Evolutionary conservation across 2,113 vertebrate genomes (phyloP), one percentile per base, ranked within the genome.

Genomic region (Oncorhynchus clarkii): DNA sequence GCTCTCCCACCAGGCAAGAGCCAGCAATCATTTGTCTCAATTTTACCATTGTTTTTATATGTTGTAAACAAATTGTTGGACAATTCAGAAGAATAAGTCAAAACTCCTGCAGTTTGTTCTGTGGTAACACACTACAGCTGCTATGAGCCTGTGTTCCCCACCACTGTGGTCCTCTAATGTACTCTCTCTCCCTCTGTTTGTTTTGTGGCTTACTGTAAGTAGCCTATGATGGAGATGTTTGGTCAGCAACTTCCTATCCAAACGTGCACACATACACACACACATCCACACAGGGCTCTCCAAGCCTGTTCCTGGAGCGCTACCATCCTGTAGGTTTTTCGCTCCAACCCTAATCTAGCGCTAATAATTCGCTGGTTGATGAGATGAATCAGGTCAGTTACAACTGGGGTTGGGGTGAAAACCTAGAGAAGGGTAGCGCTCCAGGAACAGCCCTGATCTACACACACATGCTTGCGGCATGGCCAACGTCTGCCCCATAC

Each of bases 401-500:
- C 9, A 11, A 45, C 8, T 45, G 9, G 39, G 8, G 39, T 45
- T 45, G 2, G 39, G 11, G 9, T 9, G 39, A 45, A 45, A 45
- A 45, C 39, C 39, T 45, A 12, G 39, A 11, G 39, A 11, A 11
- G 39, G 39, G 39, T 12, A 45, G 39, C 9, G 3, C 39, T 45
- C 39, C 39, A 45, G 39, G 39, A 45, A 45, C 39, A 45, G 39
- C 2, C 39, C 39, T 45, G 39, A 45, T 12, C 39, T 45, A 54
- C 51, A 67, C 18, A 66, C 27, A 48, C 22, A n/a, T 39, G 18
- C 45, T 70, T 24, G 0, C 78, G 4, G 68, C 79, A 84, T 69
- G 59, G 18, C 74, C n/a, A 49, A 27, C 20, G 3, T 26, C 82
- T 80, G 78, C 13, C 18, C 67, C 71, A 26, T 18, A 71, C 76